Evolutionary conservation across 2,113 vertebrate genomes (phyloP).

Genomic region (Eurystomus gularis): DNA sequence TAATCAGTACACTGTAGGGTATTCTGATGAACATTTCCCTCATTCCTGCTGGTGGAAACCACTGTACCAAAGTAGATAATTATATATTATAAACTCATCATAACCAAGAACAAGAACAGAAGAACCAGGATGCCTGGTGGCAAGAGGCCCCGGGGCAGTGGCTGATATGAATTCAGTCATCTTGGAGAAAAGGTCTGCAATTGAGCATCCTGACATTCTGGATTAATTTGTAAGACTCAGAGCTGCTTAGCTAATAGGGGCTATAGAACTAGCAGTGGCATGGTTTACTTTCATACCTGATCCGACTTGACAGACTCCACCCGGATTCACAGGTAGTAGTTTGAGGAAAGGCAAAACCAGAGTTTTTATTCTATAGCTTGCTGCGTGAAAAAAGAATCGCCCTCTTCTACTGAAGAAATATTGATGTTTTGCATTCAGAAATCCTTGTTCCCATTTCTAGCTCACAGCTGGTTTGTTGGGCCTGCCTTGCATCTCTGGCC

Average conservation of each 20-base stretch:
- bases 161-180: background rate
- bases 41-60: background rate
- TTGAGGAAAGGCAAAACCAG: conserved; percentile 10
- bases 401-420: background rate
- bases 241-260: background rate
- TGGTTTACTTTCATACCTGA: background rate
- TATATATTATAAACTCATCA: background rate
- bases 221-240: background rate
- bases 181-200: background rate
- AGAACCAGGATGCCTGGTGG: background rate
- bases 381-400: background rate
- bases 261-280: background rate
- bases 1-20: background rate
- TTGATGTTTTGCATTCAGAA: background rate
- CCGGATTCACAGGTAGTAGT: background rate
- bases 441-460: background rate
- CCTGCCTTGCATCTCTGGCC: background rate
- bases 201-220: background rate
- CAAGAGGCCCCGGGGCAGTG: background rate
- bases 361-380: background rate
- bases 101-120: background rate
- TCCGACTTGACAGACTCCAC: conserved; percentile 35
- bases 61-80: background rate
- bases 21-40: background rate
- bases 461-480: background rate